These are phyloP conservation scores for Cyclopterus lumpus DNA, from an alignment of 2,797 vertebrate genomes.

Conservation along the genomic window DNA sequence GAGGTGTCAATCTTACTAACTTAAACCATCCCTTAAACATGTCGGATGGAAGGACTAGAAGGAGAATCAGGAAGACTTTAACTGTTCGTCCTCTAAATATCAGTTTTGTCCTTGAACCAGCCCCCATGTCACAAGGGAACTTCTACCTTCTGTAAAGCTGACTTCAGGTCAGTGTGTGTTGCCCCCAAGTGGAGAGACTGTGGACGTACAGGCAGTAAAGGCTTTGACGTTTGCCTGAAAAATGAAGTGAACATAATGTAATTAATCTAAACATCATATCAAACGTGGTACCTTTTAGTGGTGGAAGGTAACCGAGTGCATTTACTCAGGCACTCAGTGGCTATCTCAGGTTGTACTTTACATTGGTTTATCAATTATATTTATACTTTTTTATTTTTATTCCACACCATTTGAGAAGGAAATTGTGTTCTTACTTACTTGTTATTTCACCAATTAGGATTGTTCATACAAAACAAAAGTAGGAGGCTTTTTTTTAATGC, in stretches of 20 bases:
- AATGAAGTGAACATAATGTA: no score
- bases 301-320: background rate
- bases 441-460: background rate
- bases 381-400: background rate
- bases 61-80: background rate
- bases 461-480: background rate
- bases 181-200: constrained; percentile 65
- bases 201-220: background rate
- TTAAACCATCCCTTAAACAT: background rate
- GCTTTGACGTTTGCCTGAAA: background rate
- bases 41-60: background rate
- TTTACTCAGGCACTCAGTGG: background rate
- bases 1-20: background rate
- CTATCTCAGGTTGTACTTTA: background rate
- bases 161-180: constrained; percentile 52
- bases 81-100: constrained; percentile 45
- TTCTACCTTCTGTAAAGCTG: background rate
- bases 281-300: background rate
- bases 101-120: constrained; percentile 66
- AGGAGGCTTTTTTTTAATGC: background rate
- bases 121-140: constrained; percentile 1
- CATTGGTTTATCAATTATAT: background rate
- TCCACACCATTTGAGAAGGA: background rate
- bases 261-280: background rate
- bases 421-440: background rate